These are phyloP conservation scores for Cloeon dipterum DNA, from an alignment of 2,888 invertebrate genomes.

Conservation along the genomic window DNA sequence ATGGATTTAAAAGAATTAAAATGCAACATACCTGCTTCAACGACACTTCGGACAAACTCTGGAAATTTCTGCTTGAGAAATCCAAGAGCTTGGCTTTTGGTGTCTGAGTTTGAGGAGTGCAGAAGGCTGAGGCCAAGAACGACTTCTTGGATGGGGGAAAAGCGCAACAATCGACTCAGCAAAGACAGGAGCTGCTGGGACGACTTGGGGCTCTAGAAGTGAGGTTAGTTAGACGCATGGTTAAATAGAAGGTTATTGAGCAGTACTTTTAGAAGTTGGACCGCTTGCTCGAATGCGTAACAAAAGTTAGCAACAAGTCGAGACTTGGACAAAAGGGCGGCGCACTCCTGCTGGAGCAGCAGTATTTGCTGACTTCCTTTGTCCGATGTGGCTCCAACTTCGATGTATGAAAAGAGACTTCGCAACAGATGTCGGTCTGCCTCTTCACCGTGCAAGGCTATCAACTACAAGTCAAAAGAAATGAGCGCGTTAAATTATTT, in stretches of 20 bases:
- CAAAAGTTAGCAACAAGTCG: slow-evolving; percentile 72
- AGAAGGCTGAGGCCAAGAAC: slow-evolving; percentile 68
- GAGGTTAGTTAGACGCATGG: no score
- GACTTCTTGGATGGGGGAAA: slow-evolving; percentile 77
- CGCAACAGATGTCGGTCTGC: slow-evolving; percentile 92
- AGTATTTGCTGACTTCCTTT: slow-evolving; percentile 31
- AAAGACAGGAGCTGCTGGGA: slow-evolving; percentile 59
- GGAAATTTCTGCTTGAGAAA: slow-evolving; percentile 65
- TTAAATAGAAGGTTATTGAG: no score
- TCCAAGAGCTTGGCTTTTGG: slow-evolving; percentile 45
- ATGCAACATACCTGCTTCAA: slow-evolving; percentile 41
- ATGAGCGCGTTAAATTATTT: slow-evolving; percentile 9
- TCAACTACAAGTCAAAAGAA: slow-evolving; percentile 38
- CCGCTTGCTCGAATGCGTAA: slow-evolving; percentile 65
- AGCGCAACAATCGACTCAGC: slow-evolving; percentile 63
- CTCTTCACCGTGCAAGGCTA: slow-evolving; percentile 81
- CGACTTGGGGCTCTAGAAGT: slow-evolving; percentile 54
- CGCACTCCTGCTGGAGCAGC: slow-evolving; percentile 55
- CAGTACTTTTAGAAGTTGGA: slow-evolving; percentile 45
- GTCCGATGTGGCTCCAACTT: slow-evolving; percentile 38
- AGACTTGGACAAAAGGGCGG: slow-evolving; percentile 58
- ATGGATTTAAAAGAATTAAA: no score
- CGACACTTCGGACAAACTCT: slow-evolving; percentile 63
- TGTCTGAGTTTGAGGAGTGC: slow-evolving; percentile 55
- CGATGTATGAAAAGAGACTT: slow-evolving; percentile 75